phyloP scores from a whole-genome alignment of 2,113 vertebrate genomes.

The Corynorhinus townsendii region DNA sequence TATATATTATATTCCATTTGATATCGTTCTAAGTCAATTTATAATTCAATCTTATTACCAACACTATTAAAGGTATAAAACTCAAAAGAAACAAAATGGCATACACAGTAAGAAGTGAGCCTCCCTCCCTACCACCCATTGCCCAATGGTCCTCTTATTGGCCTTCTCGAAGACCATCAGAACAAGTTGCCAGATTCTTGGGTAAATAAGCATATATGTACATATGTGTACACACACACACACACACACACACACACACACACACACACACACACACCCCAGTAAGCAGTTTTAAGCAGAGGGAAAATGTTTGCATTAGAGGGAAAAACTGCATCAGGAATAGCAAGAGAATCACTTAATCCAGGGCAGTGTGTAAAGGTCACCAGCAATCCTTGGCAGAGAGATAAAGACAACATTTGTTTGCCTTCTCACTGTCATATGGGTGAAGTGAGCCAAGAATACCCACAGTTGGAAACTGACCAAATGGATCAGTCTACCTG shows the following conservation, averaged over 20 bases:
- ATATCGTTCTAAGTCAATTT: not conserved
- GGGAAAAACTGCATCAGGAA: not conserved
- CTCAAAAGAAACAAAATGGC: not conserved
- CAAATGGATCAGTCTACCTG: not conserved
- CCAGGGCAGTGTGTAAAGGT: not conserved
- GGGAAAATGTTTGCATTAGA: not conserved
- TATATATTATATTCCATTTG: not conserved
- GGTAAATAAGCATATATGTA: not conserved
- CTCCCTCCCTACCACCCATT: not conserved
- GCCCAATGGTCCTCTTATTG: not conserved
- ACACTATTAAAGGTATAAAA: not conserved
- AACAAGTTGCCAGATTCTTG: not conserved
- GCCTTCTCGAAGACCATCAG: not conserved
- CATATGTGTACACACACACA: not conserved
- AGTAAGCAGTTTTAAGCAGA: constrained; percentile 7
- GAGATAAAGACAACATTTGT: not conserved
- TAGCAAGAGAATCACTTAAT: not conserved
- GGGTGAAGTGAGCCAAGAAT: not conserved
- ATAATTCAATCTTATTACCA: constrained; percentile 6
- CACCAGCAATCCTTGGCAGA: not conserved
- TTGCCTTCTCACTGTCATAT: not conserved
- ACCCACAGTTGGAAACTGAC: not conserved
- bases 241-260: not conserved
- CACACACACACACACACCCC: not conserved
- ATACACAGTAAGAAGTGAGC: not conserved